Evolutionary conservation across 2,113 vertebrate species (phyloP).

Genomic region (Bettongia penicillata): DNA sequence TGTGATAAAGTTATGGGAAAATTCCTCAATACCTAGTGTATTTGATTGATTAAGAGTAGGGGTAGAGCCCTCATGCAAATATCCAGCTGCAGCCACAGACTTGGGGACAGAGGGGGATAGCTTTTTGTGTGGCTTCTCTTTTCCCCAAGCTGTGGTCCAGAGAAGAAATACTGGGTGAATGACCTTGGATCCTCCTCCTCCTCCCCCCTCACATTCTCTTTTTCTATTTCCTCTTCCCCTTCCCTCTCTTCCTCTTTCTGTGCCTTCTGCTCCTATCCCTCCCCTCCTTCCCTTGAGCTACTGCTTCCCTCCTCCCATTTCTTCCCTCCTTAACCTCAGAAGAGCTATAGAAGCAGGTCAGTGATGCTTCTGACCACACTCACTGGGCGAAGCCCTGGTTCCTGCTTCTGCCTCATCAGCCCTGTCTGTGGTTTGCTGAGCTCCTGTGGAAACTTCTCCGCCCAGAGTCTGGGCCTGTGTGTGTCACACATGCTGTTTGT

Average conservation of each 20-base stretch:
- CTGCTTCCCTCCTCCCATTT: neutral
- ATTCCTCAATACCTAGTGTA: neutral
- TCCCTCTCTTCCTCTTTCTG: neutral
- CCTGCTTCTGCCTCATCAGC: neutral
- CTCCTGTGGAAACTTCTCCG: neutral
- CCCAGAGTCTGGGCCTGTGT: neutral
- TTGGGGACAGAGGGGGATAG: neutral
- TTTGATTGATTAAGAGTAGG: neutral
- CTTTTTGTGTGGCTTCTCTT: neutral
- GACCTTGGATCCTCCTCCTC: neutral
- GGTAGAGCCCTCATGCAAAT: neutral
- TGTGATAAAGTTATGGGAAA: neutral
- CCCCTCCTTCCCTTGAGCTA: neutral
- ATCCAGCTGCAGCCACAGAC: neutral
- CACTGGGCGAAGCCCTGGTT: neutral
- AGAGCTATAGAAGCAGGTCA: neutral
- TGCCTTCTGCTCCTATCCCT: neutral
- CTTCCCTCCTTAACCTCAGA: neutral
- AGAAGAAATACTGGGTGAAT: neutral
- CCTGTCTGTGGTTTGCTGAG: neutral
- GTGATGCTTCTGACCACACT: neutral
- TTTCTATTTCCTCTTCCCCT: too few relatives aligned
- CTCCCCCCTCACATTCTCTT: too few relatives aligned
- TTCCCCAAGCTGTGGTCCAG: neutral
- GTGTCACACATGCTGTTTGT: neutral